Percentiles rank a stretch among this genome's conserved stretches.
Evolutionary conservation across 1,140 invertebrate species (phyloP).

Genomic region (Atopsyche davidsoni): DNA sequence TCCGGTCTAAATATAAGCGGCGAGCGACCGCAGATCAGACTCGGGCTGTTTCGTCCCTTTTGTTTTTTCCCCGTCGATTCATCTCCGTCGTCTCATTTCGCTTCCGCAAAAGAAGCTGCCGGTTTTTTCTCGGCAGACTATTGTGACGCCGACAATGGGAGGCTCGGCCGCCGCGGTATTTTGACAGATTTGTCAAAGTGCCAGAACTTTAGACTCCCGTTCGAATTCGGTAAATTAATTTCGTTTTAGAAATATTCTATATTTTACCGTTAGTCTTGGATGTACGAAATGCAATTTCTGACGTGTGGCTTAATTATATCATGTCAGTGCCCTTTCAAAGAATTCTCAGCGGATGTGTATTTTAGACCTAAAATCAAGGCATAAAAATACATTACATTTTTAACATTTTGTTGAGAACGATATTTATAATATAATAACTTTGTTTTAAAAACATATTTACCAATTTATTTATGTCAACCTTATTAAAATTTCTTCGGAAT

Average conservation of each 20-base stretch:
- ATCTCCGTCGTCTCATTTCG: neutral
- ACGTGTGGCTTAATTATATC: too few relatives aligned
- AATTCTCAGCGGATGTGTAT: too few relatives aligned
- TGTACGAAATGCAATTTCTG: too few relatives aligned
- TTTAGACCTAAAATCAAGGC: too few relatives aligned
- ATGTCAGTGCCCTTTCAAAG: too few relatives aligned
- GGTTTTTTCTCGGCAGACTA: conserved; percentile 7
- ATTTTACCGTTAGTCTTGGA: too few relatives aligned
- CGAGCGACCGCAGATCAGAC: neutral
- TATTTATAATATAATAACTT: neutral
- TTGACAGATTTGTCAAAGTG: conserved; percentile 14
- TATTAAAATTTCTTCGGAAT: neutral
- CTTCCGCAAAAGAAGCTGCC: conserved; percentile 4
- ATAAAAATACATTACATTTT: too few relatives aligned
- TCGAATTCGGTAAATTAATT: too few relatives aligned
- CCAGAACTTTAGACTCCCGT: too few relatives aligned
- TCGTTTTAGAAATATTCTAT: too few relatives aligned
- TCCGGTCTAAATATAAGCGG: conserved; percentile 17
- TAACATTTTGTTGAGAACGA: neutral
- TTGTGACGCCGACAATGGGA: conserved; percentile 2
- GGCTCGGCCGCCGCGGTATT: conserved; percentile 8
- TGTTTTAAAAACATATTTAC: neutral
- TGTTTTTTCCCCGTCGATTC: conserved; percentile 13
- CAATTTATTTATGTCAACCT: neutral
- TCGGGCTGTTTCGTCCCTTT: conserved; percentile 2